Base-by-base conservation (phyloP, 2,797 vertebrate genomes). In the Lagocephalus sceleratus region DNA sequence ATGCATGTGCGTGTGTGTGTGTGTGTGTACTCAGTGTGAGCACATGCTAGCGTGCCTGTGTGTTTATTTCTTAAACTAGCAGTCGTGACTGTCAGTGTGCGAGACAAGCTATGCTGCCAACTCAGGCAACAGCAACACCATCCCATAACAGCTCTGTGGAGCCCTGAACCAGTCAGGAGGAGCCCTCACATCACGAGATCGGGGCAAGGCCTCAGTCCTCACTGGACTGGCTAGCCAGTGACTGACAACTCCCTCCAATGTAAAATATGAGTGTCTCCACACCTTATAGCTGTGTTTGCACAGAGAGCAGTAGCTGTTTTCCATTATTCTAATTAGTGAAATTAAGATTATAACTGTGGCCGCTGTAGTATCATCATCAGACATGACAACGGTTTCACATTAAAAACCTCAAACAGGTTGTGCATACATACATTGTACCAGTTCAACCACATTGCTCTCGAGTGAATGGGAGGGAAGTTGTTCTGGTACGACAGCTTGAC, bases 401-500 rank as follows among this genome's bases (percentile, higher is more conserved):
- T 41, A 29, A 29, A 7, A 25, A 25, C 23, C 7, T 4, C 4
- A 54, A 71, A 70, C 51, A 55, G 47, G 64, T 60, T 55, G 43
- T 23, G 8, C 42, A 17, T 47, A 59, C 9, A n/a, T n/a, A 20
- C 54, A 21, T 15, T 43, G 39, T 43, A 60, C 74, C 71, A 15
- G 75, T 71, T 47, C 19, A 56, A 72, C 73, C 21, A 38, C 80
- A 89, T 89, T 87, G 73, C 74, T 68, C 43, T 53, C 49, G 14
- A 12, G 4, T 57, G 60, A 76, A 50, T 46, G 2, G 8, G 51
- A 57, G 32, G 21, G 3, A 4, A 55, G 42, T 56, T 3, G 29
- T 64, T 38, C 42, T 20, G 35, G 17, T 29, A 16, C 4, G 12
- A 51, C 2, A 32, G 23, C 63, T 49, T 19, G 45, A 63, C 57